Evolutionary conservation across 2,113 vertebrate genomes (phyloP).

Genomic region (Leptobrachium ailaonicum): DNA sequence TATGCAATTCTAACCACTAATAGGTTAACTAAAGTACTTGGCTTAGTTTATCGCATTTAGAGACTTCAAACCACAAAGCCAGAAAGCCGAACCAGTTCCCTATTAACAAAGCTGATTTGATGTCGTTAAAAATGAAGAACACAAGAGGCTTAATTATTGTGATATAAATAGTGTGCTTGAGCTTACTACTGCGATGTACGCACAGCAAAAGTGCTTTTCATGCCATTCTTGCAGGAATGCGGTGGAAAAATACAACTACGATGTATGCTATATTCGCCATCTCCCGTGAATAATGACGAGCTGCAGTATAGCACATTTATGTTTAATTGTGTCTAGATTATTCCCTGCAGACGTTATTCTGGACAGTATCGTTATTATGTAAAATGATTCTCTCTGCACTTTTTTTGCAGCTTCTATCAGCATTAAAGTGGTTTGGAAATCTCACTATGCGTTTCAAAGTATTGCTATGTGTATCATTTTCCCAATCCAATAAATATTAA

Average conservation of each 20-base stretch:
- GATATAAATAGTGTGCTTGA: background rate
- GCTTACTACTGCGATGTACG: rapidly evolving
- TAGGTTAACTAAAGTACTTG: no score
- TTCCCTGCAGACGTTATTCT: background rate
- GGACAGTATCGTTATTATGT: background rate
- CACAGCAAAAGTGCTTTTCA: background rate
- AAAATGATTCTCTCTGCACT: no score
- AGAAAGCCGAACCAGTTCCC: background rate
- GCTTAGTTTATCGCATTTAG: background rate
- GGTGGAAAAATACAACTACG: slow-evolving; percentile 8
- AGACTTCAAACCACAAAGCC: rapidly evolving
- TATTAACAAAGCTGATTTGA: slow-evolving; percentile 5
- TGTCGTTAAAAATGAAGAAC: background rate
- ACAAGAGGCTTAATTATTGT: background rate
- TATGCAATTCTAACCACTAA: no score
- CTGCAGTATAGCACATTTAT: background rate
- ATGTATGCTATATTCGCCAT: background rate
- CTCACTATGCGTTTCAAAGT: no score
- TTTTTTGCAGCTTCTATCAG: no score
- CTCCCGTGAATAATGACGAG: background rate
- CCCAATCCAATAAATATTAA: no score
- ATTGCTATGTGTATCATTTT: no score
- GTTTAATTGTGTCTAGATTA: background rate
- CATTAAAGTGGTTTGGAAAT: no score
- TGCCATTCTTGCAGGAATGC: rapidly evolving